Conservation (phyloP, 2,113 vertebrate species). For the Poecilia latipinna region DNA sequence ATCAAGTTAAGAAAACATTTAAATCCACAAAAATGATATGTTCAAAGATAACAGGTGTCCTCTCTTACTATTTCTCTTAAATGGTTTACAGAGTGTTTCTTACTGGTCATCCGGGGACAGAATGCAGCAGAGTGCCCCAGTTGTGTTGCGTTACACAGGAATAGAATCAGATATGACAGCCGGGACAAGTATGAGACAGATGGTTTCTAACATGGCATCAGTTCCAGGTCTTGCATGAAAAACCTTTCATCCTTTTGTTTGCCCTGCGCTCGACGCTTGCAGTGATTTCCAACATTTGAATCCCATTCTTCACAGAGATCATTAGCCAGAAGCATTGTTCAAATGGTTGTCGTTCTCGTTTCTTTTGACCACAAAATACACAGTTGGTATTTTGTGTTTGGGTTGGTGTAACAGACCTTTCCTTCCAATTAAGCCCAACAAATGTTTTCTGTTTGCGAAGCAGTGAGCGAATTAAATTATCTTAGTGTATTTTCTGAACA, state of each 20-base stretch:
- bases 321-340: slow-evolving; percentile 84
- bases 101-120: slow-evolving; percentile 79
- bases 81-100: slow-evolving; percentile 51
- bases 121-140: slow-evolving; percentile 84
- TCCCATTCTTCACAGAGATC: slow-evolving; percentile 87
- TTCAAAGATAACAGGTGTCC: slow-evolving; percentile 7
- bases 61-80: slow-evolving; percentile 21
- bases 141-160: slow-evolving; percentile 87
- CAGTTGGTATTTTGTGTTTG: slow-evolving; percentile 71
- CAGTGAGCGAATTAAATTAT: slow-evolving; percentile 5
- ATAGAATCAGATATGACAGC: slow-evolving; percentile 93
- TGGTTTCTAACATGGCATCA: slow-evolving; percentile 92
- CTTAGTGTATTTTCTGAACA: slow-evolving; percentile 4
- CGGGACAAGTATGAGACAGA: slow-evolving; percentile 91
- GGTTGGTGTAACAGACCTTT: slow-evolving; percentile 77
- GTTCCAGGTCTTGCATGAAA: slow-evolving; percentile 89
- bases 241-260: slow-evolving; percentile 87
- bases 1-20: neutral
- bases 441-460: slow-evolving; percentile 11
- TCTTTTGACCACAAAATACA: slow-evolving; percentile 75
- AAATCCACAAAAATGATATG: slow-evolving; percentile 5
- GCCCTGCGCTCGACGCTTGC: slow-evolving; percentile 50
- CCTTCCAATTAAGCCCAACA: slow-evolving; percentile 74
- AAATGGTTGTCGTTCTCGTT: slow-evolving; percentile 71
- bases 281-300: slow-evolving; percentile 83